Evolutionary conservation across 2,113 vertebrate genomes (phyloP).

Genomic region (Rattus rattus): DNA sequence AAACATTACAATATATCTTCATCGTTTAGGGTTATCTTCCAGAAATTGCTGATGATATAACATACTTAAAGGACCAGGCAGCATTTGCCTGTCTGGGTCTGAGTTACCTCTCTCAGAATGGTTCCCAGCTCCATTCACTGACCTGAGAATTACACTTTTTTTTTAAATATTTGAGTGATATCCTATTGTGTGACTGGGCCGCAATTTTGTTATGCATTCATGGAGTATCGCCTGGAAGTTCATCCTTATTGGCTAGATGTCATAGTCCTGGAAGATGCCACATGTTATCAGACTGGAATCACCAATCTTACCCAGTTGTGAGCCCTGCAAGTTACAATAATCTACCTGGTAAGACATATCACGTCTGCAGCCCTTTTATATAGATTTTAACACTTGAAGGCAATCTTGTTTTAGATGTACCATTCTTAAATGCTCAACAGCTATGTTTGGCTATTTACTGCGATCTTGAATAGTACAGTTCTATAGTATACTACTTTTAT

Average conservation of each 20-base stretch:
- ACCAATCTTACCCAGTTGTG: background rate
- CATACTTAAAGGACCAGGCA: background rate
- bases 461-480: background rate
- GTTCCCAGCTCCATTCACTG: background rate
- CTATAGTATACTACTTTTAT: background rate
- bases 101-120: background rate
- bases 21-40: background rate
- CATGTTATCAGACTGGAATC: background rate
- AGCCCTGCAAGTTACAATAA: background rate
- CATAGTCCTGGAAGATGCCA: background rate
- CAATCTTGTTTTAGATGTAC: background rate
- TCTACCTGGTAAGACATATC: background rate
- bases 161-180: background rate
- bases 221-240: background rate
- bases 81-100: background rate
- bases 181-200: background rate
- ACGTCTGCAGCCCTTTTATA: fast-evolving
- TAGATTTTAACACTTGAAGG: background rate
- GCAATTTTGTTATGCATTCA: background rate
- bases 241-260: background rate
- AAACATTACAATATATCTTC: background rate
- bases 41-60: too few species aligned
- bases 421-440: background rate
- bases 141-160: background rate
- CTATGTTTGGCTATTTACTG: background rate